phyloP scores from a whole-genome alignment of 2,113 vertebrate species.

The Gadus macrocephalus region DNA sequence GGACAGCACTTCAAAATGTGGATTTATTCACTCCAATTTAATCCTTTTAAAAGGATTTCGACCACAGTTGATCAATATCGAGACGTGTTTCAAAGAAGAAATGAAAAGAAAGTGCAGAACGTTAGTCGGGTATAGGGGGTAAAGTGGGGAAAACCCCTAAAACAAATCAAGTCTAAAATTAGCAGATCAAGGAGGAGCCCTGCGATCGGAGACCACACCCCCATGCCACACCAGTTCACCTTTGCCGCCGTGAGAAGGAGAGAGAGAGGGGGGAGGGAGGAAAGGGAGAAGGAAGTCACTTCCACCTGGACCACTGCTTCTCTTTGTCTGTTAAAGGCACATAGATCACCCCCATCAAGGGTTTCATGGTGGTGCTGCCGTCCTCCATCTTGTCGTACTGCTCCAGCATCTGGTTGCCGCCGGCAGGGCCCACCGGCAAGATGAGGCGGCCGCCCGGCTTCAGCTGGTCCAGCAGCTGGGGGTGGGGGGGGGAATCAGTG shows the following conservation, averaged over 20 bases:
- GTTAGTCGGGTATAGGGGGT: constrained; percentile 75
- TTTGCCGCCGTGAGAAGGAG: constrained; percentile 82
- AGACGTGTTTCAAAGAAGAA: constrained; percentile 20
- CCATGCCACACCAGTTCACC: constrained; percentile 94
- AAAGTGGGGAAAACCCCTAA: neutral
- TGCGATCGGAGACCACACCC: constrained; percentile 80
- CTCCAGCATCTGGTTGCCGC: constrained; percentile 98
- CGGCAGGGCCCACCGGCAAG: constrained; percentile 93
- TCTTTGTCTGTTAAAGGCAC: constrained; percentile 99
- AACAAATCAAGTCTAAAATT: constrained; percentile 3
- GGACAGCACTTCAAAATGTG: neutral
- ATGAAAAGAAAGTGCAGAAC: constrained; percentile 55
- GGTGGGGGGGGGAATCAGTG: too few species aligned
- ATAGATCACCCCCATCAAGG: constrained; percentile 99
- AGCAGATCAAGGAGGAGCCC: constrained; percentile 70
- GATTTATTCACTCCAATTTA: too few species aligned
- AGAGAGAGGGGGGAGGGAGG: constrained; percentile 65
- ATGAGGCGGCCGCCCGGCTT: constrained; percentile 97
- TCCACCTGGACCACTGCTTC: constrained; percentile 99
- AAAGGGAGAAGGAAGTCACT: constrained; percentile 95
- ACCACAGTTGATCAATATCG: constrained; percentile 20
- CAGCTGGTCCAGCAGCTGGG: constrained; percentile 94
- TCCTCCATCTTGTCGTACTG: constrained; percentile 98
- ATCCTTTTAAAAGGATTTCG: constrained; percentile 16
- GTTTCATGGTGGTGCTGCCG: constrained; percentile 97